Base-by-base conservation (phyloP, 2,797 vertebrate genomes). In the Chaenodraco wilsoni region DNA sequence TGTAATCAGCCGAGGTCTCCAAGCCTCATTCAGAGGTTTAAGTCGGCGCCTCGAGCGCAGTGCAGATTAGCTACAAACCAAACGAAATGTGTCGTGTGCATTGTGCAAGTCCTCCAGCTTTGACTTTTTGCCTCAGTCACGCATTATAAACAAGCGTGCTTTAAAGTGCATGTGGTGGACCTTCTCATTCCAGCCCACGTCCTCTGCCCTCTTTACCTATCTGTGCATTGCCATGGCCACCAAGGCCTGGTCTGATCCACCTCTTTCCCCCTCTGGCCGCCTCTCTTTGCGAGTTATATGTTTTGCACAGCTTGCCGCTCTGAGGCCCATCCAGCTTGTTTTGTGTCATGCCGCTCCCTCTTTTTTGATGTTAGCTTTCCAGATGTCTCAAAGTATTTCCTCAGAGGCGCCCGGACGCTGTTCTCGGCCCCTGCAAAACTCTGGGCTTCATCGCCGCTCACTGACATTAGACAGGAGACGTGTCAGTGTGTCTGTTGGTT, bases 321-420 rank as follows among this genome's bases (percentile, higher is more conserved):
- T 74, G 83, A 87, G 86, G 86, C 83, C 90, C 87, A 89, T 91
- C 88, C 86, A 77, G 88, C 92, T 93, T 93, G 93, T 92, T 94
- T 92, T 89, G 87, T 92, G 92, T 93, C 92, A 91, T 66, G 79
- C 87, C 74, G 78, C 86, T 88, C 74, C 80, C 83, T 87, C 85
- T 62, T 76, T 90, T 93, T 92, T 92, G 87, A 93, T 93, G 87
- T 91, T 84, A 84, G 90, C 89, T 92, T 93, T 94, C 91, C 89
- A 91, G 84, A 92, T 91, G 91, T 91, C 92, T 93, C 78, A 16
- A 52, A 82, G 77, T 80, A 87, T 94, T 94, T 93, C 91, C 92
- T 94, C 77, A 46, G 90, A 87, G 88, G 84, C 76, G 41, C 79
- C 61, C 61, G 79, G 79, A 85, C 56, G 62, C 73, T 70, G 72